phyloP scores from a whole-genome alignment of 1,140 invertebrate species.

The Penaeus vannamei region DNA sequence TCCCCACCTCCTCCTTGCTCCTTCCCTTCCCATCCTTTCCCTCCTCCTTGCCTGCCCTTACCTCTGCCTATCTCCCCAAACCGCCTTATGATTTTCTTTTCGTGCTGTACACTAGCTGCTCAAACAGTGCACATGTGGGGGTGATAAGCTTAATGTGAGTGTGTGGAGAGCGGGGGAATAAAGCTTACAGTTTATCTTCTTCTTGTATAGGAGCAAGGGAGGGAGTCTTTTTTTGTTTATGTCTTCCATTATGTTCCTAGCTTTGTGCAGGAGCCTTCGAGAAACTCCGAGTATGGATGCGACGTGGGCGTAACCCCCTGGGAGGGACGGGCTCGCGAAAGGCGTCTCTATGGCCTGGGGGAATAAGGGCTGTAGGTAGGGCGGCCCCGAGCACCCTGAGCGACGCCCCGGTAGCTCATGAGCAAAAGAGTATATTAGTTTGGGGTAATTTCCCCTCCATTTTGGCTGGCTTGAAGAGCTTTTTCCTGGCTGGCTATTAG shows the following conservation, averaged over 20 bases:
- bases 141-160: conserved; percentile 63
- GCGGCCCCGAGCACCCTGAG: background rate
- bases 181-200: conserved; percentile 62
- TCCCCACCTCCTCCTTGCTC: background rate
- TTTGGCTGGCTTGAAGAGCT: conserved; percentile 64
- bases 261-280: conserved; percentile 62
- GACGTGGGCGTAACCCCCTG: conserved; percentile 20
- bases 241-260: conserved; percentile 59
- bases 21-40: background rate
- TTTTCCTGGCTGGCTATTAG: conserved; percentile 66
- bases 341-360: background rate
- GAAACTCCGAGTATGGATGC: conserved; percentile 52
- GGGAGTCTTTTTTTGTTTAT: conserved; percentile 62
- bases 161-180: conserved; percentile 53
- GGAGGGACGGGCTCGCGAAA: background rate
- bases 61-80: background rate
- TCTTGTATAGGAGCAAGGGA: conserved; percentile 55
- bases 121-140: conserved; percentile 36
- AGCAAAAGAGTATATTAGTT: conserved; percentile 64
- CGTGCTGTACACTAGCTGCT: background rate
- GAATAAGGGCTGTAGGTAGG: background rate
- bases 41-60: background rate
- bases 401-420: conserved; percentile 34
- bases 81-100: conserved; percentile 21
- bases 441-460: conserved; percentile 65